Percentiles rank a stretch among this genome's conserved stretches.
Evolutionary conservation across 2,113 vertebrate species (phyloP).

Genomic region (Spilogale gracilis): DNA sequence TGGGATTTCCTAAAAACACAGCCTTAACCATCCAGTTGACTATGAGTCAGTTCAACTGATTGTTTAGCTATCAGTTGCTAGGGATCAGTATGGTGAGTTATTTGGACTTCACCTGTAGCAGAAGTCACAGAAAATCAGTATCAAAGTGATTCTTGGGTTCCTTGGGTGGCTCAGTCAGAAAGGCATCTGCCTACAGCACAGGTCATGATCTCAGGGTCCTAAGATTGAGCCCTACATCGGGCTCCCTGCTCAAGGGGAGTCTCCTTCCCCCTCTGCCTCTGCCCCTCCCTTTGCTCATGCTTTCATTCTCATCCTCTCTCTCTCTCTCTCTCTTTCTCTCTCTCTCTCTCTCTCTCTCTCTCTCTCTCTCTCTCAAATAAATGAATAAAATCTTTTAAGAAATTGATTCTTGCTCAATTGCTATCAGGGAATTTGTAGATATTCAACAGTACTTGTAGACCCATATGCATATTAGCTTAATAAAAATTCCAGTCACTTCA

Average conservation of each 20-base stretch:
- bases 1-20: not conserved
- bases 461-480: not conserved
- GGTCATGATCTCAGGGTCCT: not conserved
- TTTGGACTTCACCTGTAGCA: not conserved
- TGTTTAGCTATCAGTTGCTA: not conserved
- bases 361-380: not conserved
- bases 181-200: not conserved
- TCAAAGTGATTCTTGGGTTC: not conserved
- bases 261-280: not conserved
- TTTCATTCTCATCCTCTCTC: not conserved
- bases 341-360: not conserved
- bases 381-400: not conserved
- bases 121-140: not conserved
- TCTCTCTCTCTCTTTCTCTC: not conserved
- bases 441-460: not conserved
- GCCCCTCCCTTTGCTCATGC: not conserved
- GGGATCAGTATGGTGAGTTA: not conserved
- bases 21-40: not conserved
- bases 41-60: not conserved
- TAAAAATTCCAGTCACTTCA: constrained; percentile 17
- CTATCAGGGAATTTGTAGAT: constrained; percentile 35
- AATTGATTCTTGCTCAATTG: not conserved
- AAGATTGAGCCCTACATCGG: not conserved
- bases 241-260: not conserved
- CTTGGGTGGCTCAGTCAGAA: not conserved